Evolutionary conservation across 1,140 invertebrate genomes (phyloP).

Genomic region (Orius laevigatus): DNA sequence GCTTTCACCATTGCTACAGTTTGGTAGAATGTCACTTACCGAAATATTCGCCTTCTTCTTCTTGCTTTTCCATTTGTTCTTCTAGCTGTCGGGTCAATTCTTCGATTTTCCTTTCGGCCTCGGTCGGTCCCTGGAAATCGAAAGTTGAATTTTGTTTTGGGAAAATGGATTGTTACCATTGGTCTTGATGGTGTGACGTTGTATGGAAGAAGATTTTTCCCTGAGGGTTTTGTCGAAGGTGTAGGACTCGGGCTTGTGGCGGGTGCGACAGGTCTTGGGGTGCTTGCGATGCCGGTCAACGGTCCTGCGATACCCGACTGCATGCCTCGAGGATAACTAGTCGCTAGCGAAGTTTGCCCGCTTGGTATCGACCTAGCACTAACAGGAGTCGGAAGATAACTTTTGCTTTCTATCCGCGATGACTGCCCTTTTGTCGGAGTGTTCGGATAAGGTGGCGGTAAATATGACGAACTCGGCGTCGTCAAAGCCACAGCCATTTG

Average conservation of each 20-base stretch:
- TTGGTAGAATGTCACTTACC: too few relatives aligned
- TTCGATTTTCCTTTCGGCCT: slow-evolving; percentile 81
- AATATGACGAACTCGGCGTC: slow-evolving; percentile 13
- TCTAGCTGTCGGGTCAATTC: slow-evolving; percentile 77
- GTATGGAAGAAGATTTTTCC: slow-evolving; percentile 66
- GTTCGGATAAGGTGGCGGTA: slow-evolving; percentile 18
- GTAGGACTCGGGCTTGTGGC: slow-evolving; percentile 22
- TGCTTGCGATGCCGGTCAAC: slow-evolving; percentile 9
- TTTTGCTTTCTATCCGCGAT: slow-evolving; percentile 2
- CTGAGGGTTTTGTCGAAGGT: slow-evolving; percentile 25
- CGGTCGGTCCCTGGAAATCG: slow-evolving; percentile 52
- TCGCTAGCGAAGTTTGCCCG: slow-evolving; percentile 19
- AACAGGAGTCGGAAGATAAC: slow-evolving; percentile 7
- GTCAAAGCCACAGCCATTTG: slow-evolving; percentile 26
- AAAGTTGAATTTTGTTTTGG: neutral
- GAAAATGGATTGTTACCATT: slow-evolving; percentile 28
- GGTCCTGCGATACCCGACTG: slow-evolving; percentile 18
- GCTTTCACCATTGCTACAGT: neutral
- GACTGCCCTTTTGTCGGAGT: slow-evolving; percentile 7
- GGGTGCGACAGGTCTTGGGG: slow-evolving; percentile 21
- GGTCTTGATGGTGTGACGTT: slow-evolving; percentile 74
- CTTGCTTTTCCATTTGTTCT: slow-evolving; percentile 86
- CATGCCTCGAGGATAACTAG: slow-evolving; percentile 19
- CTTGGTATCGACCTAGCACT: slow-evolving; percentile 14
- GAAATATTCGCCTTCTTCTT: slow-evolving; percentile 90